phyloP scores from a whole-genome alignment of 2,113 vertebrate species.

The Narcine bancroftii region DNA sequence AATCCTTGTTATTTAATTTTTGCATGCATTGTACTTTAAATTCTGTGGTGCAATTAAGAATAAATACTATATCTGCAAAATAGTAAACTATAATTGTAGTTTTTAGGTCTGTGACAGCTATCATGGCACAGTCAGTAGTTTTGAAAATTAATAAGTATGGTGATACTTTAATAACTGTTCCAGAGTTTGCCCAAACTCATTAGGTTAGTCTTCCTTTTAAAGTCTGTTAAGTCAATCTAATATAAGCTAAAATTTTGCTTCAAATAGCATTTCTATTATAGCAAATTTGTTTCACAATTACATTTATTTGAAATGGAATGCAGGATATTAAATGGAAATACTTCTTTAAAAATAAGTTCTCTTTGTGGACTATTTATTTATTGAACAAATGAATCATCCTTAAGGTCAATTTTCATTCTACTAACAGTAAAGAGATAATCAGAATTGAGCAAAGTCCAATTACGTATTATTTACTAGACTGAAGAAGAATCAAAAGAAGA shows the following conservation, averaged over 20 bases:
- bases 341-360: not conserved
- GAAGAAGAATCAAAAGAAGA: not conserved
- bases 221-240: slow-evolving; percentile 89
- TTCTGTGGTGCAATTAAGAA: slow-evolving; percentile 17
- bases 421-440: not conserved
- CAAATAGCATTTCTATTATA: slow-evolving; percentile 65
- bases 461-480: not conserved
- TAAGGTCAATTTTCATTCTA: not conserved
- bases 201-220: slow-evolving; percentile 93
- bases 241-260: slow-evolving; percentile 74
- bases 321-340: slow-evolving; percentile 13
- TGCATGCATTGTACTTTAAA: slow-evolving; percentile 1
- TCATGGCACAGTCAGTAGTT: slow-evolving; percentile 95
- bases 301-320: not conserved
- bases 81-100: slow-evolving; percentile 94
- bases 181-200: slow-evolving; percentile 99
- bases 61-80: slow-evolving; percentile 55
- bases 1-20: slow-evolving; percentile 4
- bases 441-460: not conserved
- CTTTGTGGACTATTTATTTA: not conserved
- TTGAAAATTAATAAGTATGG: slow-evolving; percentile 99
- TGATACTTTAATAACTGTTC: slow-evolving; percentile 99
- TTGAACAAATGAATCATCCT: not conserved
- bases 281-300: slow-evolving; percentile 16
- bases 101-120: slow-evolving; percentile 98